Base-by-base conservation (phyloP, 2,888 invertebrate species). In the Ennomos erosarius region DNA sequence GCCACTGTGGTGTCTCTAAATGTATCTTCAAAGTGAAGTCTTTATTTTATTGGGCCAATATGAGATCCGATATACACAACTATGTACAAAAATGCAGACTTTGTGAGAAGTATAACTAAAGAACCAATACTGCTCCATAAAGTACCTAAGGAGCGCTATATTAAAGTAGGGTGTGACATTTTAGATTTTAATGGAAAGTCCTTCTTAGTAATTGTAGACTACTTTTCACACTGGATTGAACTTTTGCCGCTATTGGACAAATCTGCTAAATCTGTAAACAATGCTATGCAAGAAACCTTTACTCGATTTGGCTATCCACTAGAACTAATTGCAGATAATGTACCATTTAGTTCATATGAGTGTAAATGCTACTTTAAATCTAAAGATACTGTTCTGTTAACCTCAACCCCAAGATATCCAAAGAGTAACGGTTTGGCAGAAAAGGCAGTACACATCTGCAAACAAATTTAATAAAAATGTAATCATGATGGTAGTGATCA, bases 101-200 rank as follows among this genome's bases (percentile, higher is more conserved):
- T 1, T 51, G 51, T 43, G 42, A 51, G 12, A 51, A 35, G 13
- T 51, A 42, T 16, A 42, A 37, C 11, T 10, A 35, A 6, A 6
- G 6, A 26, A 6, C 6, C 6, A 26, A 6, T 26, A 26, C 26
- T 26, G 26, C 26, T 5, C 26, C 26, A 26, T 5, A 26, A 1
- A 26, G 26, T 26, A 26, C 26, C 16, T 9, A 42, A 11, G n/a
- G 11, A 34, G 11, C 56, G 59, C 40, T 59, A 16, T 57, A 33
- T 33, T 4, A 62, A 65, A 57, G 49, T 65, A 36, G 62, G 62
- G 8, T 47, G 46, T 12, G 56, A 65, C n/a, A 64, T 64, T 9
- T 37, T 61, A 8, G 64, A 64, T n/a, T 51, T 56, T 37, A 33
- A 8, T 8, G 56, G 54, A 26, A 63, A 59, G 43, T 44, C 8